Conservation (phyloP, 2,797 vertebrate species). For the Neosalanx taihuensis region DNA sequence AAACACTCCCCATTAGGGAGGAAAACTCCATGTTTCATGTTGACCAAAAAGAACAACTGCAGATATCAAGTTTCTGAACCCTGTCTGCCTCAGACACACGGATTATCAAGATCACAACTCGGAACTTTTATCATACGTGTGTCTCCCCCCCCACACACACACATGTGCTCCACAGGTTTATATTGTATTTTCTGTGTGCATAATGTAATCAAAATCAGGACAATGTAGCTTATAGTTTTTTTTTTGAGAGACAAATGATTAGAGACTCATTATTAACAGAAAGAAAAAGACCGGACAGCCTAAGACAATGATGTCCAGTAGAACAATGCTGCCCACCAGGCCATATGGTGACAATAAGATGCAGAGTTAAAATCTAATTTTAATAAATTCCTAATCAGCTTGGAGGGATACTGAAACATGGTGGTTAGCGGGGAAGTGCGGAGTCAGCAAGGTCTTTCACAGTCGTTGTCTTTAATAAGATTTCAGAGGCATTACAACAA, state of each 20-base stretch:
- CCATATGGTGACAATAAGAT: constrained; percentile 73
- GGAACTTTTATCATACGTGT: too few species aligned
- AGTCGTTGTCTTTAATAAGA: constrained; percentile 83
- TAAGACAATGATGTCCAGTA: constrained; percentile 53
- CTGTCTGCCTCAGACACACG: background rate
- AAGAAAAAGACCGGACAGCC: constrained; percentile 41
- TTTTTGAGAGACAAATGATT: constrained; percentile 32
- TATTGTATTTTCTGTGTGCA: background rate
- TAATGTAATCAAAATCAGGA: constrained; percentile 19
- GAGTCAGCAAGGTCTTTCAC: constrained; percentile 83
- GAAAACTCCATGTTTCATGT: constrained; percentile 10
- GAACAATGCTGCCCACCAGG: constrained; percentile 58
- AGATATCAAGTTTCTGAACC: background rate
- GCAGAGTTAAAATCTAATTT: constrained; percentile 80
- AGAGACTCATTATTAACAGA: constrained; percentile 31
- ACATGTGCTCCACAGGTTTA: too few species aligned
- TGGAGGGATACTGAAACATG: constrained; percentile 75
- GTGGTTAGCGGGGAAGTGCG: constrained; percentile 77
- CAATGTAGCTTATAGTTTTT: constrained; percentile 10
- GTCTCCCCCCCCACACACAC: too few species aligned
- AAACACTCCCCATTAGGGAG: constrained; percentile 34
- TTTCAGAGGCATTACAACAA: constrained; percentile 83
- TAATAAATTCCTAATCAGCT: constrained; percentile 83
- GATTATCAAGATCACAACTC: too few species aligned
- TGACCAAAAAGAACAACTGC: constrained; percentile 10